Evolutionary conservation across 1,140 invertebrate species (phyloP).

Genomic region (Pissodes strobi): DNA sequence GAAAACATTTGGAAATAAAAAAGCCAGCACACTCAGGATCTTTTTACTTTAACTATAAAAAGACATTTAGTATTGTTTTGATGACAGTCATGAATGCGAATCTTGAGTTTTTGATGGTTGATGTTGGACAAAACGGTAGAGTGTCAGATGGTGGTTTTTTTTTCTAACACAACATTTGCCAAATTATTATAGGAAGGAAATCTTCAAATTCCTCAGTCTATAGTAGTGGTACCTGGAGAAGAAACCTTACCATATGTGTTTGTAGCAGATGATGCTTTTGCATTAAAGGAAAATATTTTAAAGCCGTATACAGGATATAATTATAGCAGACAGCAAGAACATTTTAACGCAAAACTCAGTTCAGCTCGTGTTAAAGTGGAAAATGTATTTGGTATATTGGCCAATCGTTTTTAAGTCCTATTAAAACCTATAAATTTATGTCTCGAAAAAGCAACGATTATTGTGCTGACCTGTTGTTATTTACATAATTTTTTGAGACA

Average conservation of each 20-base stretch:
- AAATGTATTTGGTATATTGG: too few species aligned
- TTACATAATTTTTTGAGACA: too few species aligned
- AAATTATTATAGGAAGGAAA: background rate
- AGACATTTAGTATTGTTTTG: slow-evolving; percentile 47
- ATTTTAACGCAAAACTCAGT: too few species aligned
- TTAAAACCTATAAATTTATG: background rate
- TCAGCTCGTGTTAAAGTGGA: background rate
- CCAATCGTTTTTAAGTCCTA: background rate
- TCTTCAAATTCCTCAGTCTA: background rate
- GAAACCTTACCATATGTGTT: background rate
- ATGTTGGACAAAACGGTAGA: background rate
- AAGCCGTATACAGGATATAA: too few species aligned
- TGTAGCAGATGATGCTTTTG: too few species aligned
- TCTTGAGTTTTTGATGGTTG: slow-evolving; percentile 30
- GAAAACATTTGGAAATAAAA: slow-evolving; percentile 55
- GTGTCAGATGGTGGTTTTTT: too few species aligned
- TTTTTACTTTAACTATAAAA: slow-evolving; percentile 49
- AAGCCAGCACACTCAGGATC: slow-evolving; percentile 48
- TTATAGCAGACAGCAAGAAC: too few species aligned
- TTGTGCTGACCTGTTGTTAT: too few species aligned
- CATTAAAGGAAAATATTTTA: background rate
- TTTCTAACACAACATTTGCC: background rate
- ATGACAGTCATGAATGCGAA: background rate
- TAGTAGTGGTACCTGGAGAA: background rate
- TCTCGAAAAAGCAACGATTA: too few species aligned